Evolutionary conservation across 2,888 invertebrate genomes (phyloP).

Genomic region (Heliconius aoede): DNA sequence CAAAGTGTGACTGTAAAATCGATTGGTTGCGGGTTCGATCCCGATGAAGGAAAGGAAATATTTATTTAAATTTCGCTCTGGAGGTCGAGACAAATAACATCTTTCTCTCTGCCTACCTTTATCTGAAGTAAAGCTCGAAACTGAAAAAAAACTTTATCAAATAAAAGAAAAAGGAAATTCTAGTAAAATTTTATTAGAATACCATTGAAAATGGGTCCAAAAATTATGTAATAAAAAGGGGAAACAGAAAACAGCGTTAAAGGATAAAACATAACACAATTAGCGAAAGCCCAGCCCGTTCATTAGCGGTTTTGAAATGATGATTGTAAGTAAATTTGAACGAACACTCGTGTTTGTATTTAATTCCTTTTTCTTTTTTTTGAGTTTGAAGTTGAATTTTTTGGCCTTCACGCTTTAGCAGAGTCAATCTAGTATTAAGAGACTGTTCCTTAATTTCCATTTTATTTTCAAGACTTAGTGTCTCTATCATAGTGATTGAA

Average conservation of each 20-base stretch:
- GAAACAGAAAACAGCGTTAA: constrained; percentile 18
- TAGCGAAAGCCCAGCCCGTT: constrained; percentile 24
- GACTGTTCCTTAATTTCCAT: too few species aligned
- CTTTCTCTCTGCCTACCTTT: too few species aligned
- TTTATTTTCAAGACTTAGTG: too few species aligned
- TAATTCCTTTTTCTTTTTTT: constrained; percentile 33
- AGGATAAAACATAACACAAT: constrained; percentile 29
- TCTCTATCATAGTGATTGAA: too few species aligned
- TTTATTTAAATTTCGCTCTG: too few species aligned
- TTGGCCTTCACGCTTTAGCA: neutral
- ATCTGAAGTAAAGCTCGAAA: neutral
- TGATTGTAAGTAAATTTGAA: constrained; percentile 42
- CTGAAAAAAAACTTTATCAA: neutral
- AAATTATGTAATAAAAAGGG: constrained; percentile 14
- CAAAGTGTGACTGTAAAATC: too few species aligned
- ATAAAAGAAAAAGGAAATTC: neutral
- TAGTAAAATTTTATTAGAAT: neutral
- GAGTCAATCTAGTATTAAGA: too few species aligned
- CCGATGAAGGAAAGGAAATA: too few species aligned
- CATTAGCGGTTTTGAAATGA: constrained; percentile 41
- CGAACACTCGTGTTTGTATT: constrained; percentile 39
- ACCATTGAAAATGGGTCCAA: neutral
- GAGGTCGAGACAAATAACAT: too few species aligned
- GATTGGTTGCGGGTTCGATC: too few species aligned
- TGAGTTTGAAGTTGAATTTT: neutral